These are phyloP conservation scores for Peribatodes rhomboidaria DNA, from an alignment of 2,888 invertebrate species.

Conservation along the genomic window DNA sequence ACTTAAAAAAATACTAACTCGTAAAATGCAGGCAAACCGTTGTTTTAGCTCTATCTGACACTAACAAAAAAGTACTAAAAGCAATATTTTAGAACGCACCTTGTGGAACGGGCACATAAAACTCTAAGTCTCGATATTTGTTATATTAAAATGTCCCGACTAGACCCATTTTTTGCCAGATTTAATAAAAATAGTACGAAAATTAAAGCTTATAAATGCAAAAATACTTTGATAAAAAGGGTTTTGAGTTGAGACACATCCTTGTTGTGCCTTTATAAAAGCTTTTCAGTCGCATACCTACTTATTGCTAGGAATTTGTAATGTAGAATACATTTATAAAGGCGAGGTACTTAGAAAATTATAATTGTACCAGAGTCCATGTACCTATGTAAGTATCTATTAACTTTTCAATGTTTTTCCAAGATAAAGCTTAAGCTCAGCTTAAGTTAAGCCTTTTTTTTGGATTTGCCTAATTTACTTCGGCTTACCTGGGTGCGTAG, in stretches of 20 bases:
- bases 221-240: constrained; percentile 22
- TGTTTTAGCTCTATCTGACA: not conserved
- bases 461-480: constrained; percentile 4
- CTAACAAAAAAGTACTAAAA: not conserved
- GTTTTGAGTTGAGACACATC: constrained; percentile 20
- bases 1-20: not conserved
- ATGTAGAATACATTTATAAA: not conserved
- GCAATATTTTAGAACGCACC: constrained; percentile 1
- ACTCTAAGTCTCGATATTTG: constrained; percentile 29
- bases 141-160: constrained; percentile 29
- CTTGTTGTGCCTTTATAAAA: constrained; percentile 14
- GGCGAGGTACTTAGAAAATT: too few relatives aligned
- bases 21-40: not conserved
- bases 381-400: not conserved
- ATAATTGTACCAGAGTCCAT: not conserved
- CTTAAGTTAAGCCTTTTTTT: not conserved
- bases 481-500: not conserved
- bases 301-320: constrained; percentile 1
- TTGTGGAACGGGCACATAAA: constrained; percentile 54
- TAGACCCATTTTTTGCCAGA: constrained; percentile 15
- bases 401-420: not conserved
- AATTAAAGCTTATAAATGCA: constrained; percentile 27
- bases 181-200: constrained; percentile 34
- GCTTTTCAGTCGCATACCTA: constrained; percentile 4
- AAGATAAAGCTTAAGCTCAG: not conserved